Percentiles rank a stretch among this genome's conserved stretches.
Evolutionary conservation across 2,888 invertebrate genomes (phyloP).

Genomic region (Myathropa florea): DNA sequence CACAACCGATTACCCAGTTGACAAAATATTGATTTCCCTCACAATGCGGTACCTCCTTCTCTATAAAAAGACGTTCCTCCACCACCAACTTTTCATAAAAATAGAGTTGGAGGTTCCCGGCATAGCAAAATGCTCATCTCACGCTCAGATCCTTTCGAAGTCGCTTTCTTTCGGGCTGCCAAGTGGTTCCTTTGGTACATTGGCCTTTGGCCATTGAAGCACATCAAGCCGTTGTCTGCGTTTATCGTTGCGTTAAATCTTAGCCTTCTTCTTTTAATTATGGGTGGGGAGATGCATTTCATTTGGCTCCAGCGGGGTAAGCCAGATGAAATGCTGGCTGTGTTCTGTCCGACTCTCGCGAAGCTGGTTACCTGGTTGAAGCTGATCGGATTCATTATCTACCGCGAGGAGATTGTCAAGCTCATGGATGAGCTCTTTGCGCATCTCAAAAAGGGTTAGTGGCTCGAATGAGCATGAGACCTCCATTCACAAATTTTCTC

Average conservation of each 20-base stretch:
- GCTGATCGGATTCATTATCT: neutral
- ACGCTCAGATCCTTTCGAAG: neutral
- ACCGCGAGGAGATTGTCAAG: neutral
- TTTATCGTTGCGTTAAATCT: neutral
- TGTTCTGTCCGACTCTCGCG: neutral
- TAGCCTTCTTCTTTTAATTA: neutral
- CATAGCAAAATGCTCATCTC: neutral
- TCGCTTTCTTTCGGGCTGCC: neutral
- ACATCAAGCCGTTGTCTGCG: neutral
- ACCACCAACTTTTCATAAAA: neutral
- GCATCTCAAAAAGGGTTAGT: neutral
- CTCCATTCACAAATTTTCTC: neutral
- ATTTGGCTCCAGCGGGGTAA: neutral
- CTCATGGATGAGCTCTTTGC: neutral
- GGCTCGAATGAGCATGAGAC: neutral
- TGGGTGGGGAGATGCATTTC: neutral
- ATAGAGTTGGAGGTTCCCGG: neutral
- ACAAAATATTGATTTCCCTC: neutral
- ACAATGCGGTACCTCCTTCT: neutral
- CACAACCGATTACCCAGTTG: neutral
- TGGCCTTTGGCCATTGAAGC: neutral
- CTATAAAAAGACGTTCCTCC: neutral
- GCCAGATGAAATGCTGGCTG: neutral
- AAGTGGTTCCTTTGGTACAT: conserved; percentile 6
- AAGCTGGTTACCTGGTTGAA: conserved; percentile 20